Evolutionary conservation across 2,797 vertebrate genomes (phyloP).

Genomic region (Xyrichtys novacula): DNA sequence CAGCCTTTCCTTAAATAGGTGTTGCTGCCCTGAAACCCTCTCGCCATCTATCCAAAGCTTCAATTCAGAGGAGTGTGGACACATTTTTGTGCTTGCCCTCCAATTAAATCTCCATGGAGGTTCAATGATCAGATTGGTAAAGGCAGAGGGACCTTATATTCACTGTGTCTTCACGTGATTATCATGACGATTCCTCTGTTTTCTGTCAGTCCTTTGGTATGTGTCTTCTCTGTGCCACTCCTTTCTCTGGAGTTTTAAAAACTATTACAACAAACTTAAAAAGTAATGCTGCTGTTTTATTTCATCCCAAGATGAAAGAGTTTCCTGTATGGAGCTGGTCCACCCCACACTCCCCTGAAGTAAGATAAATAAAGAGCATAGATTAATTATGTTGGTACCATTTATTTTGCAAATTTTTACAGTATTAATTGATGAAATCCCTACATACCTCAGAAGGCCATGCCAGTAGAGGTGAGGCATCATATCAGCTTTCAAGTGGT

Average conservation of each 20-base stretch:
- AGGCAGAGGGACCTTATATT: too few relatives aligned
- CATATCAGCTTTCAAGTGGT: constrained; percentile 94
- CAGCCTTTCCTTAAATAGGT: too few relatives aligned
- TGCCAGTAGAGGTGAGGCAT: constrained; percentile 98
- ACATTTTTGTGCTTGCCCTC: too few relatives aligned
- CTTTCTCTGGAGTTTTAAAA: not conserved
- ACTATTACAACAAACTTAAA: not conserved
- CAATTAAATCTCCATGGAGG: too few relatives aligned
- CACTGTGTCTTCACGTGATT: too few relatives aligned
- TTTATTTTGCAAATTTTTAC: not conserved
- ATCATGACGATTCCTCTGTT: too few relatives aligned
- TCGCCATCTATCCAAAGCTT: too few relatives aligned
- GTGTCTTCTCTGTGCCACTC: constrained; percentile 1
- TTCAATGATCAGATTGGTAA: too few relatives aligned
- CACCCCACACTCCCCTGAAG: constrained; percentile 94
- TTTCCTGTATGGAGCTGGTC: constrained; percentile 92
- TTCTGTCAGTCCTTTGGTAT: not conserved
- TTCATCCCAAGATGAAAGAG: constrained; percentile 93
- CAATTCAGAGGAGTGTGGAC: too few relatives aligned
- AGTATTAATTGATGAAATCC: not conserved
- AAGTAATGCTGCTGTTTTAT: constrained; percentile 66
- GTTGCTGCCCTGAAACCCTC: too few relatives aligned
- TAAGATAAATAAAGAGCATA: constrained; percentile 47
- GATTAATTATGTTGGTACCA: not conserved
- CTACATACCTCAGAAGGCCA: constrained; percentile 90